Conservation (phyloP, 2,888 invertebrate species). For the Caenorhabditis angaria region DNA sequence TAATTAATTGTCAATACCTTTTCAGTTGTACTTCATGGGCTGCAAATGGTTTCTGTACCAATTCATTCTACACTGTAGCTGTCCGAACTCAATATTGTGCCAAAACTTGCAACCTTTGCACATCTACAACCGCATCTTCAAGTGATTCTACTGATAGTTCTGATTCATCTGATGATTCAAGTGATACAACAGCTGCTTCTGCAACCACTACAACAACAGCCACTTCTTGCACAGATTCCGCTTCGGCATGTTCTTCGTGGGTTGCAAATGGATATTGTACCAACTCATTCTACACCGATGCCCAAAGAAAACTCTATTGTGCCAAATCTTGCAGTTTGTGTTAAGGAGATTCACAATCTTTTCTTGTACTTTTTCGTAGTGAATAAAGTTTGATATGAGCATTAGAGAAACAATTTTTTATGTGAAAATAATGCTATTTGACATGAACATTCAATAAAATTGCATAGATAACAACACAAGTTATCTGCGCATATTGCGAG, state of each 20-base stretch:
- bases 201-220: slow-evolving; percentile 12
- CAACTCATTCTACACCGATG: slow-evolving; percentile 23
- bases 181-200: slow-evolving; percentile 9
- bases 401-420: too few relatives aligned
- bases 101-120: slow-evolving; percentile 15
- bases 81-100: slow-evolving; percentile 19
- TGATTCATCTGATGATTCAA: background rate
- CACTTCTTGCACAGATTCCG: slow-evolving; percentile 16
- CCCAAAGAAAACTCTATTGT: slow-evolving; percentile 18
- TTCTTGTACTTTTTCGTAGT: too few relatives aligned
- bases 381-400: too few relatives aligned
- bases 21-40: slow-evolving; percentile 17
- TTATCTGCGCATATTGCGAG: background rate
- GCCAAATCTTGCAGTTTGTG: slow-evolving; percentile 28
- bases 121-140: background rate
- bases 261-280: slow-evolving; percentile 30
- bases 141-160: background rate
- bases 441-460: background rate
- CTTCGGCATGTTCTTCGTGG: slow-evolving; percentile 24
- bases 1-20: too few relatives aligned
- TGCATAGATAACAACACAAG: background rate
- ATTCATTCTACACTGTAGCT: slow-evolving; percentile 19
- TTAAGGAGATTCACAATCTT: too few relatives aligned
- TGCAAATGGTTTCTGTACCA: slow-evolving; percentile 21
- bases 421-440: too few relatives aligned